A percentile compares a stretch with the other conserved stretches of the same genome.
phyloP scores from a whole-genome alignment of 2,888 invertebrate species.

The Synergus itoensis region DNA sequence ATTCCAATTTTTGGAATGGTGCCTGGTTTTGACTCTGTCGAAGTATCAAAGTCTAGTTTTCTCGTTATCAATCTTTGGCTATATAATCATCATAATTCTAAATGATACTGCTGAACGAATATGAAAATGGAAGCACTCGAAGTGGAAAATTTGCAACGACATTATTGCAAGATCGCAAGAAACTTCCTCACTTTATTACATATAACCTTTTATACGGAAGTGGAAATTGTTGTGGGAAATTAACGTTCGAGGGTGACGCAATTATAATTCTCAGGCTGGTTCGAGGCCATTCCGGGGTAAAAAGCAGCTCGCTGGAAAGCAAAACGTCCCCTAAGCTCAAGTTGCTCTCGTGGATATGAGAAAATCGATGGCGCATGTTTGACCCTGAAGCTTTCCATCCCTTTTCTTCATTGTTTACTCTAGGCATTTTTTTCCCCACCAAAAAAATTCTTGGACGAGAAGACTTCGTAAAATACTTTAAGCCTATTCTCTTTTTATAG shows the following conservation, averaged over 20 bases:
- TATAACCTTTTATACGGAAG: slow-evolving; percentile 7
- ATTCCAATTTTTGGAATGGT: slow-evolving; percentile 22
- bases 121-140: neutral
- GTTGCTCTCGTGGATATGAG: slow-evolving; percentile 52
- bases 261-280: slow-evolving; percentile 8
- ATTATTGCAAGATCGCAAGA: neutral
- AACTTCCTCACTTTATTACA: neutral
- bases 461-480: slow-evolving; percentile 35
- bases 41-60: neutral
- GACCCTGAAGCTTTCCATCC: slow-evolving; percentile 60
- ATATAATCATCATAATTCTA: slow-evolving; percentile 9
- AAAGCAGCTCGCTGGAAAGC: slow-evolving; percentile 50
- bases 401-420: slow-evolving; percentile 44
- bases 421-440: slow-evolving; percentile 43
- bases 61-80: neutral
- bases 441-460: slow-evolving; percentile 44
- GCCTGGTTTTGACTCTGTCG: neutral
- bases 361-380: slow-evolving; percentile 67
- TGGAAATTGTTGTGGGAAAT: slow-evolving; percentile 17
- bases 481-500: slow-evolving; percentile 13
- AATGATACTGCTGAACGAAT: neutral
- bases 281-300: slow-evolving; percentile 41
- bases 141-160: neutral
- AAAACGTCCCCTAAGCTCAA: slow-evolving; percentile 55
- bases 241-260: slow-evolving; percentile 19